Percentiles rank a stretch among this genome's conserved stretches.
These are phyloP conservation scores for Erinaceus europaeus DNA, from an alignment of 2,113 vertebrate genomes.

Conservation along the genomic window DNA sequence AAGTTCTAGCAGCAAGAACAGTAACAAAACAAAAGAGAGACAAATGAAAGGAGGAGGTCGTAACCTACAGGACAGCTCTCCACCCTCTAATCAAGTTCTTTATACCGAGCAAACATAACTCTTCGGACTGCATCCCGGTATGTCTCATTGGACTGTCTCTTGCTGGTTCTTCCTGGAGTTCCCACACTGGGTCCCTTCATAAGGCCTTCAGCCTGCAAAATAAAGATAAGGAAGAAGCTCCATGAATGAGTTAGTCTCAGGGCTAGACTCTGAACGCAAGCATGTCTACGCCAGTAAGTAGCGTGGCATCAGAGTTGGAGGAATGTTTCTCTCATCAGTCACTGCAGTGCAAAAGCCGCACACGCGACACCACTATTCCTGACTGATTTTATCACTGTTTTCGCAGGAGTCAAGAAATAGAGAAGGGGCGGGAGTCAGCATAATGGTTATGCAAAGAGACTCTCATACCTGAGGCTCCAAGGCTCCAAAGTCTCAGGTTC, in stretches of 20 bases:
- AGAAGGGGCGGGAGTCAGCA: no score
- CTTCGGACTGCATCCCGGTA: conserved; percentile 95
- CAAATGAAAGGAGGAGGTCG: conserved; percentile 62
- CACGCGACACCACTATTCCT: no score
- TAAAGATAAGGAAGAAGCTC: conserved; percentile 22
- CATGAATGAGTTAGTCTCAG: background rate
- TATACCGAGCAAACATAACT: conserved; percentile 97
- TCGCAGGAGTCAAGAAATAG: no score
- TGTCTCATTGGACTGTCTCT: conserved; percentile 86
- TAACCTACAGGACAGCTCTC: conserved; percentile 50
- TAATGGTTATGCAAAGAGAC: no score
- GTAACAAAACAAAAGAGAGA: conserved; percentile 82
- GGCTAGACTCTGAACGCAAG: background rate
- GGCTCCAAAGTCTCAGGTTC: no score
- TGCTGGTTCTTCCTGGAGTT: conserved; percentile 84
- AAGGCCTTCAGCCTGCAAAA: conserved; percentile 83
- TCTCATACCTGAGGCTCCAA: no score
- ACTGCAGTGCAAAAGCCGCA: no score
- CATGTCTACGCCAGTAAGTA: background rate
- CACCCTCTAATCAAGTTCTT: conserved; percentile 91
- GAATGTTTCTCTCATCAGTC: no score
- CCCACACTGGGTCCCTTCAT: conserved; percentile 88
- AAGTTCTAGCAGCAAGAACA: conserved; percentile 87
- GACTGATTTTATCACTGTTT: no score
- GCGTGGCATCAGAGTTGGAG: background rate